Evolutionary conservation across 1,140 invertebrate species (phyloP), one percentile per base, ranked within the genome.

Genomic region (Homarus americanus): DNA sequence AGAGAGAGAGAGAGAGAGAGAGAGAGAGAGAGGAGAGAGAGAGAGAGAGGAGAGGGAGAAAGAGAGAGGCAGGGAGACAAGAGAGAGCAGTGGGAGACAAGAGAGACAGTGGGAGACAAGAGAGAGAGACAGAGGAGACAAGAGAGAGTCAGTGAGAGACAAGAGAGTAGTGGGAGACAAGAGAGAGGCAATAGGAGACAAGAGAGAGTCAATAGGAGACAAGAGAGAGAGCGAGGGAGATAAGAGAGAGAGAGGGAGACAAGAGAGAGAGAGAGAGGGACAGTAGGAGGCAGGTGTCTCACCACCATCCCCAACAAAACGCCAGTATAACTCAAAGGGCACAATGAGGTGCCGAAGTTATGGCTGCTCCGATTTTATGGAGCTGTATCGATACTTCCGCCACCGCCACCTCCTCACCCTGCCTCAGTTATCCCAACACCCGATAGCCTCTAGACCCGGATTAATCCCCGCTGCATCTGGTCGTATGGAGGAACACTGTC

Each of bases 301-400:
- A 24, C 15, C 53, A 32, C n/a, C 5, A 32, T 5, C 63, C n/a
- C 5, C 10, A 28, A 69, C 63, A 69, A n/a, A 69, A 32, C 63
- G 63, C 5, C 63, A 0, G 28, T 69, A 69, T 69, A 69, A 69
- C n/a, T 69, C 63, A 69, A 7, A 24, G n/a, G n/a, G n/a, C 28
- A 69, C 63, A 69, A 32, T 69, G 28, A 69, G 63, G 63, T 69
- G 63, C n/a, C 9, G n/a, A 32, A 69, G 28, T 69, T 69, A 69
- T 69, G 4, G 63, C 63, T 12, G n/a, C 63, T 69, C 63, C 63
- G 63, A 69, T 69, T 69, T 69, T 69, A 69, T 69, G 63, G 63
- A 69, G 63, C 28, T 69, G 63, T 69, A 69, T 69, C 63, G 63
- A 69, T 69, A 69, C n/a, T 69, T 15, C 7, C n/a, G n/a, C n/a